Evolutionary conservation across 2,888 invertebrate species (phyloP).

Genomic region (Euzophera pinguis): DNA sequence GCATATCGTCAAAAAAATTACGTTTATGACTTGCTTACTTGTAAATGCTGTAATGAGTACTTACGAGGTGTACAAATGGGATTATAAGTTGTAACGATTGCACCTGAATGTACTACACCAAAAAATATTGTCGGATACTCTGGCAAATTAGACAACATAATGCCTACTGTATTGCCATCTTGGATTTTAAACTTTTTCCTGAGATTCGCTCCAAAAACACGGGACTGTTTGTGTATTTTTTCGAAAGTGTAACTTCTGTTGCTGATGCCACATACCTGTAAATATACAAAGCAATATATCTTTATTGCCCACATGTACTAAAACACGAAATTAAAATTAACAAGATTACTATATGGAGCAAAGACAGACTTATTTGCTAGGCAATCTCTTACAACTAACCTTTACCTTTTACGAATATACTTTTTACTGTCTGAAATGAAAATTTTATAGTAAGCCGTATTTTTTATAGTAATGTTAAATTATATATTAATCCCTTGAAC

Average conservation of each 20-base stretch:
- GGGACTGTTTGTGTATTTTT: conserved; percentile 78
- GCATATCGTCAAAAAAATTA: too few relatives aligned
- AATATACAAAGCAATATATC: too few relatives aligned
- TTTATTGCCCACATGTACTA: too few relatives aligned
- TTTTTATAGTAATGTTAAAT: too few relatives aligned
- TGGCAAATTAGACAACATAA: conserved; percentile 85
- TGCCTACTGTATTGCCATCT: conserved; percentile 81
- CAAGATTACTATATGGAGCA: too few relatives aligned
- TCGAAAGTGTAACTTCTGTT: conserved; percentile 84
- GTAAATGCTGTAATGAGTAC: conserved; percentile 18
- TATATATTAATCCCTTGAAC: too few relatives aligned
- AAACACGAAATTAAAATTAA: too few relatives aligned
- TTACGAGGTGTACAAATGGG: conserved; percentile 83
- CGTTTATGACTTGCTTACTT: background rate
- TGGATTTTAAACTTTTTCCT: conserved; percentile 80
- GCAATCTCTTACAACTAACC: too few relatives aligned
- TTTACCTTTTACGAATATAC: too few relatives aligned
- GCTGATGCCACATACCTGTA: conserved; percentile 84
- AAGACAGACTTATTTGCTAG: too few relatives aligned
- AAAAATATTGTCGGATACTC: conserved; percentile 82
- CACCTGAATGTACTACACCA: conserved; percentile 82
- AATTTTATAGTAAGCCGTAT: too few relatives aligned
- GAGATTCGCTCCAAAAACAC: conserved; percentile 80
- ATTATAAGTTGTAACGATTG: conserved; percentile 84
- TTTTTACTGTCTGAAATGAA: too few relatives aligned